These are phyloP conservation scores for Eulemur albifrons DNA, from an alignment of 2,797 vertebrate species.

Conservation along the genomic window DNA sequence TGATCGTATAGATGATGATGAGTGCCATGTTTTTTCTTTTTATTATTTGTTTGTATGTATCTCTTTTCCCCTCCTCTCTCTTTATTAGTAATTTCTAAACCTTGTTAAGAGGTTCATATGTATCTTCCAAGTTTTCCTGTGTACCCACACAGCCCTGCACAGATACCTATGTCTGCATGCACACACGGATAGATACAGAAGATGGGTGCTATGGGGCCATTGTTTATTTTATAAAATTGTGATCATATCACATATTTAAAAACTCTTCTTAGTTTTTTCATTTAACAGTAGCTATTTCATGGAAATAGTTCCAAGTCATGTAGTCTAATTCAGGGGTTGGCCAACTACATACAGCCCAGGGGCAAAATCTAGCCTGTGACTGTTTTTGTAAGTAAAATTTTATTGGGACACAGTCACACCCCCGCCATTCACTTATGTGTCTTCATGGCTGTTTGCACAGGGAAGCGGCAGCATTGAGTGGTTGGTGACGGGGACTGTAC, in stretches of 20 bases:
- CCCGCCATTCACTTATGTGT: neutral
- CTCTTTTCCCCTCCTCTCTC: too few species aligned
- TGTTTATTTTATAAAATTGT: neutral
- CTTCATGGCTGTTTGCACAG: neutral
- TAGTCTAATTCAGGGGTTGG: neutral
- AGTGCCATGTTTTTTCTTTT: neutral
- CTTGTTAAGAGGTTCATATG: neutral
- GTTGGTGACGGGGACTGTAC: fast-evolving
- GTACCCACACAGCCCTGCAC: fast-evolving
- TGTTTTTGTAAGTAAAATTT: neutral
- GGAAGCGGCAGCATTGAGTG: neutral
- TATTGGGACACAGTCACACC: neutral
- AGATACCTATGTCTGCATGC: fast-evolving
- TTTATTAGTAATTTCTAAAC: neutral
- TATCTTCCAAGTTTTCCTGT: neutral
- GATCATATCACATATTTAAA: neutral
- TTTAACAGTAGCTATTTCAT: neutral
- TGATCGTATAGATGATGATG: too few species aligned
- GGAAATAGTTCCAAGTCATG: neutral
- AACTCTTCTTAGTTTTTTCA: neutral
- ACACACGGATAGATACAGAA: fast-evolving
- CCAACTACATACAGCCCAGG: too few species aligned
- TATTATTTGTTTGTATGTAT: neutral
- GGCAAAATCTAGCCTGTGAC: neutral
- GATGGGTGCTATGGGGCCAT: neutral